These are phyloP conservation scores for Jacana jacana DNA, from an alignment of 2,113 vertebrate genomes.

Conservation along the genomic window DNA sequence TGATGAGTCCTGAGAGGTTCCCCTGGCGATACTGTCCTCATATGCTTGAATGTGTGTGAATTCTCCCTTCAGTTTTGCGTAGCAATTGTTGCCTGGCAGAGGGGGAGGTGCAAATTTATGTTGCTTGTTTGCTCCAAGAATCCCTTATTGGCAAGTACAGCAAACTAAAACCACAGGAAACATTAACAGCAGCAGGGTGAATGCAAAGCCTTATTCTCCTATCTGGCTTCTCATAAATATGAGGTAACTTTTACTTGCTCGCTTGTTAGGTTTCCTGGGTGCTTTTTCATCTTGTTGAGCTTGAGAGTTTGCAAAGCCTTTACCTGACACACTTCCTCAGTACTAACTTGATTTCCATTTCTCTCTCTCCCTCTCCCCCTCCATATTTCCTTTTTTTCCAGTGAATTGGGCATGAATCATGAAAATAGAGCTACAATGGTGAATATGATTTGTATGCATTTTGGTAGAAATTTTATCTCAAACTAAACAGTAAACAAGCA, in stretches of 20 bases:
- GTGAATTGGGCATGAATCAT: background rate
- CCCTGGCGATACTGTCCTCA: background rate
- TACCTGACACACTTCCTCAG: background rate
- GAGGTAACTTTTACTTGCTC: background rate
- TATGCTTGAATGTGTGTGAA: no score
- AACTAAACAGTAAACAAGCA: background rate
- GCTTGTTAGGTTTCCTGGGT: background rate
- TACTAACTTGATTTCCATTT: background rate
- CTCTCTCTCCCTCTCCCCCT: background rate
- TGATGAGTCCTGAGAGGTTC: background rate
- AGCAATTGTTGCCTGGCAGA: background rate
- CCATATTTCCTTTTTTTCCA: background rate
- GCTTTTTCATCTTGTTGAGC: background rate
- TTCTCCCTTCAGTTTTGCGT: background rate
- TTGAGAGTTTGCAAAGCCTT: background rate
- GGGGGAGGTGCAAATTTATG: background rate
- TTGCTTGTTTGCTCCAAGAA: background rate
- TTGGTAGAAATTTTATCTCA: background rate
- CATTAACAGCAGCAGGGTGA: background rate
- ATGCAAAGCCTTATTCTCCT: background rate
- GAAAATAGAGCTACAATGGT: background rate
- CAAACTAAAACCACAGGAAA: background rate
- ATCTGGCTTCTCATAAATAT: background rate
- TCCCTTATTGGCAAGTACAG: background rate
- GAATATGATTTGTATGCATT: background rate